phyloP scores from a whole-genome alignment of 37 sponge, comb jelly and placozoan genomes.

The Crambe crambe region DNA sequence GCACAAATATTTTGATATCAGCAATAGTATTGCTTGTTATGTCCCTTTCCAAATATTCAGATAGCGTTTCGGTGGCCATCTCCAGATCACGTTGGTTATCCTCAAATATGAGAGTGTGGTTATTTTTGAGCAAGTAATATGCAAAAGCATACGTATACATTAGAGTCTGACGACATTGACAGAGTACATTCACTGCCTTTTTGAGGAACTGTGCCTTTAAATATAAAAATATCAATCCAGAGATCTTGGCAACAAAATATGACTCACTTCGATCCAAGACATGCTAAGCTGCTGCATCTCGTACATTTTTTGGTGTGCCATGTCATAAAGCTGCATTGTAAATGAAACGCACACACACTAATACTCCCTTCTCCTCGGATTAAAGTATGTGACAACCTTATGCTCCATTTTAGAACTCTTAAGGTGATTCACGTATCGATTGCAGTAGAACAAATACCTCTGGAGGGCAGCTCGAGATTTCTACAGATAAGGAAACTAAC shows the following conservation, averaged over 20 bases:
- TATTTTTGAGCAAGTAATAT: slow-evolving; percentile 87
- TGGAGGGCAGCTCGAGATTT: slow-evolving; percentile 74
- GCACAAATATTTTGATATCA: slow-evolving; percentile 71
- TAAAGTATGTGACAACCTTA: slow-evolving; percentile 25
- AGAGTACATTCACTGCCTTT: slow-evolving; percentile 87
- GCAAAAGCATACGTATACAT: slow-evolving; percentile 95
- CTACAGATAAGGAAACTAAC: background rate
- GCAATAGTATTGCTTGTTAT: slow-evolving; percentile 47
- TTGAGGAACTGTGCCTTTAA: slow-evolving; percentile 83
- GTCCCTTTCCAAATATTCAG: slow-evolving; percentile 89
- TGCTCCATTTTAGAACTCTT: slow-evolving; percentile 74
- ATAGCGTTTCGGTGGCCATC: slow-evolving; percentile 88
- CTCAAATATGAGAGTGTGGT: slow-evolving; percentile 90
- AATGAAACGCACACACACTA: background rate
- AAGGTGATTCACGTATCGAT: slow-evolving; percentile 87
- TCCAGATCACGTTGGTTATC: slow-evolving; percentile 92
- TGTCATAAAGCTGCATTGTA: slow-evolving; percentile 65
- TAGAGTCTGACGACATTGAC: slow-evolving; percentile 81
- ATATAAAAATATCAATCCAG: background rate
- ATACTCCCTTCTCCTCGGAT: background rate
- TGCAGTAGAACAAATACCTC: slow-evolving; percentile 89
- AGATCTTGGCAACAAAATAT: too few species aligned
- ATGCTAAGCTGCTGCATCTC: slow-evolving; percentile 81
- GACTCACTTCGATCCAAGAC: slow-evolving; percentile 85
- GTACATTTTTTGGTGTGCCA: slow-evolving; percentile 76